Evolutionary conservation across 2,113 vertebrate genomes (phyloP).

Genomic region (Condylura cristata): DNA sequence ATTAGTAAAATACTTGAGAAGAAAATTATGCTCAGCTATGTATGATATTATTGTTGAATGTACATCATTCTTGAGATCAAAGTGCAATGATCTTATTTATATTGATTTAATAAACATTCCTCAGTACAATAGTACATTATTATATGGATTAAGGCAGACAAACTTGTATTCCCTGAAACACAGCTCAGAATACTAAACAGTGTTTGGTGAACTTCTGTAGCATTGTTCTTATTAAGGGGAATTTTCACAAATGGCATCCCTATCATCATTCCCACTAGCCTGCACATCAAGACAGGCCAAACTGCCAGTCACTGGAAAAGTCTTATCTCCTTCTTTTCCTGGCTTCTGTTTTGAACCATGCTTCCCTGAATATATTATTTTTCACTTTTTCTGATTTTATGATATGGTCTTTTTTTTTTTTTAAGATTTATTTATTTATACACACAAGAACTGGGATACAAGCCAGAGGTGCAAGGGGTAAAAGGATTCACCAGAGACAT

Average conservation of each 20-base stretch:
- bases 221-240: neutral
- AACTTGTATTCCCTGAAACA: neutral
- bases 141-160: neutral
- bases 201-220: neutral
- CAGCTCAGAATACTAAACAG: neutral
- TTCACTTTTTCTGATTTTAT: neutral
- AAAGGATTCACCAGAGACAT: too few species aligned
- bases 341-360: neutral
- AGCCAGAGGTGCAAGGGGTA: too few species aligned
- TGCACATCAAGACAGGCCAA: neutral
- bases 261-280: neutral
- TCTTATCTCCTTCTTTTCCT: neutral
- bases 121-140: neutral
- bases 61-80: neutral
- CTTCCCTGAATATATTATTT: neutral
- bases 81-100: neutral
- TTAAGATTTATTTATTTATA: too few species aligned
- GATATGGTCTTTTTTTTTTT: too few species aligned
- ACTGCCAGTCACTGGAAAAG: neutral
- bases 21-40: neutral
- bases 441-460: too few species aligned
- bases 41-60: neutral
- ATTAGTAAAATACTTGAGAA: neutral
- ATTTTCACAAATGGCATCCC: neutral
- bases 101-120: slow-evolving; percentile 21